These are phyloP conservation scores for Thinocorus orbignyianus DNA, from an alignment of 2,113 vertebrate genomes.

Conservation along the genomic window DNA sequence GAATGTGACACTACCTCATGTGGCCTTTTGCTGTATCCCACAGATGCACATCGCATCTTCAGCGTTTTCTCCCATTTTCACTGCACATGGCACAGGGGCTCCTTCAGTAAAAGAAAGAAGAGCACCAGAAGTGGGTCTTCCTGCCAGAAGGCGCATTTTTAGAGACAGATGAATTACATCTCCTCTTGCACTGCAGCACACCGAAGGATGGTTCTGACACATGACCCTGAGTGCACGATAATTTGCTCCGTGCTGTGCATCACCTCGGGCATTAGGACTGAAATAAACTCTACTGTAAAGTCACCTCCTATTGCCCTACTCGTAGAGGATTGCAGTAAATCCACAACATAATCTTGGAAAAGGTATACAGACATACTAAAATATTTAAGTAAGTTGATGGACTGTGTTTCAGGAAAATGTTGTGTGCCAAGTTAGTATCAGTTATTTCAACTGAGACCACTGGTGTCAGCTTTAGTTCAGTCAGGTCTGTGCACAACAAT, in stretches of 20 bases:
- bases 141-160: background rate
- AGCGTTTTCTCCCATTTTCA: background rate
- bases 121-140: background rate
- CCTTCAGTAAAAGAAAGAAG: background rate
- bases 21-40: background rate
- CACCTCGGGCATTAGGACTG: background rate
- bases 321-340: background rate
- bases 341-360: background rate
- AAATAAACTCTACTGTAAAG: background rate
- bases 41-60: background rate
- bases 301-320: background rate
- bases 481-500: background rate
- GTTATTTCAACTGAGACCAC: background rate
- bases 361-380: background rate
- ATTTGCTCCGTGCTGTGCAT: background rate
- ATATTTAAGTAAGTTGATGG: background rate
- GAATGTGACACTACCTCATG: rapidly evolving
- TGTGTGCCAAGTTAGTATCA: background rate
- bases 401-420: background rate
- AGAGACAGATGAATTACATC: background rate
- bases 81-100: rapidly evolving
- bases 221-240: background rate
- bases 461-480: background rate
- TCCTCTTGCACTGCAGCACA: background rate
- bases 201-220: background rate